Base-by-base conservation (phyloP, 2,888 invertebrate genomes). In the Lycophotia porphyrea region DNA sequence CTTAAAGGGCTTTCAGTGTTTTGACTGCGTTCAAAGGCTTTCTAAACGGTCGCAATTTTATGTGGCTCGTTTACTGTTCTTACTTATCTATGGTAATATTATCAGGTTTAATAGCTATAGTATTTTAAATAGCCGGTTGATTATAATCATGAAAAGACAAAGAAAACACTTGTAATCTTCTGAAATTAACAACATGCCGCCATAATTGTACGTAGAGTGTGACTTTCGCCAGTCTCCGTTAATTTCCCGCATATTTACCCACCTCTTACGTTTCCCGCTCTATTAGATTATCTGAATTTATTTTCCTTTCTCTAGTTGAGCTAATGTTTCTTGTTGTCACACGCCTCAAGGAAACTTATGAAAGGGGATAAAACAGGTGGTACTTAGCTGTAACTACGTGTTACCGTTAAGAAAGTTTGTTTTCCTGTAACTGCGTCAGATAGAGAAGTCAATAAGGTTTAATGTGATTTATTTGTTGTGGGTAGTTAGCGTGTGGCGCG, bases 231-330 rank as follows among this genome's bases (percentile, higher is more conserved):
- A 81, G 84, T 90, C 89, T 93, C 93, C 91, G 92, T 94, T 95
- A 95, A 95, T 95, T 94, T 92, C 90, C 85, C 88, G 87, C 88
- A 87, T 93, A 92, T 94, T 93, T 93, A 90, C 93, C 87, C 88
- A 91, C 90, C 91, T 91, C 93, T 91, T 91, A 83, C 77, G 80
- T 74, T 75, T 81, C 81, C 83, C 86, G 77, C 87, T 88, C 88
- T 93, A 93, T 94, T 94, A 93, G 92, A 94, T 94, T 94, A 92
- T 91, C 91, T 88, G 92, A 92, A 93, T 94, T 94, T 93, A 92
- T 93, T 91, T 89, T 88, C 90, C 87, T 87, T 88, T 89, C 85
- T 84, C 82, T 88, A 87, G 88, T 89, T 90, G 68, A 79, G 80
- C 76, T 87, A 89, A 89, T 87, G 88, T 88, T 82, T 78, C 78